Base-by-base conservation (phyloP, 2,888 invertebrate genomes). In the Lasioglossum villosulum region DNA sequence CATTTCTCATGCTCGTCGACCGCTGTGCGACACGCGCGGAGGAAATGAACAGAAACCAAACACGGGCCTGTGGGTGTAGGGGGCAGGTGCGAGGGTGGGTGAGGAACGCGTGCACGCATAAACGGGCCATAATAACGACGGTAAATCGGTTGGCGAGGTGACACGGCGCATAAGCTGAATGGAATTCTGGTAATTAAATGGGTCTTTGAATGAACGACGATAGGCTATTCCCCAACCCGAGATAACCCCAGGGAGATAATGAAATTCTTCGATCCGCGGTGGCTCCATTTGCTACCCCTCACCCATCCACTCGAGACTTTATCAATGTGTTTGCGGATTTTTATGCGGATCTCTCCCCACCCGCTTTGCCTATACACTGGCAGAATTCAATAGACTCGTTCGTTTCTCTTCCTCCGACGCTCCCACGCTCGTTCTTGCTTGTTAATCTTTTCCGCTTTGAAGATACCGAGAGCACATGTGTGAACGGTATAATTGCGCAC, bases 111-210 rank as follows among this genome's bases (percentile, higher is more conserved):
- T 30, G 34, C 48, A 37, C 34, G 34, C 34, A 78, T 74, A 78
- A 78, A 16, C 56, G 16, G 48, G 66, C 5, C 42, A 12, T 34
- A 48, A 72, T 63, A 80, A 80, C 75, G 59, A 59, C 45, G 73
- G 74, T 59, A 59, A 70, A 75, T 78, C 76, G 83, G 56, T 52
- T n/a, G 27, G 48, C 75, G 39, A 84, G 76, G 84, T 75, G 85
- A 59, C 74, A 70, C 72, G 71, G 75, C 80, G 72, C 66, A 66
- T 37, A 80, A 84, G 78, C 80, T 86, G 81, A 88, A 84, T 89
- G 82, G 84, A 89, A 89, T 87, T 88, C 82, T 87, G 85, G 83
- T 83, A 88, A 89, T 84, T 86, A 86, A 88, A 88, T 82, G 80
- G 82, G 68, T 75, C 88, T 82, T 78, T 86, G 84, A 89, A 88